Conservation (phyloP, 2,113 vertebrate species). For the Sterna hirundo region DNA sequence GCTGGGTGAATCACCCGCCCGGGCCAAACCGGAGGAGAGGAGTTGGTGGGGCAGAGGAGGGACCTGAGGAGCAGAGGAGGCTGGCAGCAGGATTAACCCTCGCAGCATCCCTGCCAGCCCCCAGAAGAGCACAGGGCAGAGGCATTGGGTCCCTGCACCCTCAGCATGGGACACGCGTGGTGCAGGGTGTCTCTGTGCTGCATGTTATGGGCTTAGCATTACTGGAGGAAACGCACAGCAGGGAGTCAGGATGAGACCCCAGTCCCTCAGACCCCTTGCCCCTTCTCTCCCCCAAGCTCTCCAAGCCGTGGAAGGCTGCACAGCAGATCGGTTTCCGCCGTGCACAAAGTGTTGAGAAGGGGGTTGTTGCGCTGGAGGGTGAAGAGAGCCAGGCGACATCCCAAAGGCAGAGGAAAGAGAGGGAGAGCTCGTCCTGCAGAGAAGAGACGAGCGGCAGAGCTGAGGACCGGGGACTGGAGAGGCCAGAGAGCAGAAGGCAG, state of each 20-base stretch:
- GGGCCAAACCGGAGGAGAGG: background rate
- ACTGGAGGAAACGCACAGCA: too few species aligned
- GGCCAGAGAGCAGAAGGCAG: background rate
- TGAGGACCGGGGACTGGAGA: background rate
- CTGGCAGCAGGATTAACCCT: background rate
- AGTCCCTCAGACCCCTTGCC: background rate
- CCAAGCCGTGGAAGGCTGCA: background rate
- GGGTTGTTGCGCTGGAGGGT: background rate
- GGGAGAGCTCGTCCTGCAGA: background rate
- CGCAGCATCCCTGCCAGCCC: background rate
- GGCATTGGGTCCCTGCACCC: background rate
- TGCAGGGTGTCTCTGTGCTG: background rate
- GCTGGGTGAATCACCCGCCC: background rate
- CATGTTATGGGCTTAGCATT: background rate
- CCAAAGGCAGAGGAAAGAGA: background rate
- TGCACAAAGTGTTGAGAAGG: background rate
- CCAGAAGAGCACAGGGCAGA: background rate
- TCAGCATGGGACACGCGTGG: background rate
- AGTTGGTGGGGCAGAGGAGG: background rate
- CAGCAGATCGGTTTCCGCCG: background rate
- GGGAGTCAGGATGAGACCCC: background rate
- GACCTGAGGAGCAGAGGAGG: background rate
- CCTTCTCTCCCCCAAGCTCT: background rate
- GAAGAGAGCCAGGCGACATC: background rate
- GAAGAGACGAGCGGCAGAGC: fast-evolving